These are phyloP conservation scores for Hoplodrina blanda DNA, from an alignment of 2,888 invertebrate species.

Conservation along the genomic window DNA sequence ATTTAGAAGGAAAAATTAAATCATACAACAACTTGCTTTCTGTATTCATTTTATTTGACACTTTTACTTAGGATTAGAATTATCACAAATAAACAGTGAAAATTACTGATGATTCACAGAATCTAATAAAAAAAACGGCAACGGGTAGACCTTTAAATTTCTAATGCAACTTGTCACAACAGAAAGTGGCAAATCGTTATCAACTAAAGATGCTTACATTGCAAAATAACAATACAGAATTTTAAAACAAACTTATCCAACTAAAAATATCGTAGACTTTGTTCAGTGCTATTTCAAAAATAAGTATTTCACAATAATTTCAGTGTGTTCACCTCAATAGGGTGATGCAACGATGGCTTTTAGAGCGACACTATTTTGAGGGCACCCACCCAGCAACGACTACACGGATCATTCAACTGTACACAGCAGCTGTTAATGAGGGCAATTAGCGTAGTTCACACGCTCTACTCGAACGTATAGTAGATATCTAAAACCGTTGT, in stretches of 20 bases:
- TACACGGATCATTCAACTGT: slow-evolving; percentile 67
- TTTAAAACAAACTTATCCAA: slow-evolving; percentile 57
- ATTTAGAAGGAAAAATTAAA: slow-evolving; percentile 17
- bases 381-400: slow-evolving; percentile 27
- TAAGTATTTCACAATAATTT: slow-evolving; percentile 67
- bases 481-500: slow-evolving; percentile 24
- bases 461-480: slow-evolving; percentile 12
- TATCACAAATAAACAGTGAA: slow-evolving; percentile 89
- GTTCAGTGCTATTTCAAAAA: slow-evolving; percentile 58
- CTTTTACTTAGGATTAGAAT: slow-evolving; percentile 82
- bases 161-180: slow-evolving; percentile 71
- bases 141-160: slow-evolving; percentile 74
- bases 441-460: slow-evolving; percentile 31
- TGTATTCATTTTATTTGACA: slow-evolving; percentile 79
- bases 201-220: slow-evolving; percentile 69
- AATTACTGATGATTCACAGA: slow-evolving; percentile 88
- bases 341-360: slow-evolving; percentile 37
- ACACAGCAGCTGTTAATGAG: slow-evolving; percentile 26
- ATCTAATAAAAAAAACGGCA: slow-evolving; percentile 81
- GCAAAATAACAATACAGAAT: slow-evolving; percentile 63
- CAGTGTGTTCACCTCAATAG: slow-evolving; percentile 51
- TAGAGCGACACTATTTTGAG: slow-evolving; percentile 37
- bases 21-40: slow-evolving; percentile 56
- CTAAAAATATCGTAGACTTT: slow-evolving; percentile 55
- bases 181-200: slow-evolving; percentile 70